Percentiles rank a stretch among this genome's conserved stretches.
Evolutionary conservation across 2,113 vertebrate genomes (phyloP).

Genomic region (Cynopterus brachyotis): DNA sequence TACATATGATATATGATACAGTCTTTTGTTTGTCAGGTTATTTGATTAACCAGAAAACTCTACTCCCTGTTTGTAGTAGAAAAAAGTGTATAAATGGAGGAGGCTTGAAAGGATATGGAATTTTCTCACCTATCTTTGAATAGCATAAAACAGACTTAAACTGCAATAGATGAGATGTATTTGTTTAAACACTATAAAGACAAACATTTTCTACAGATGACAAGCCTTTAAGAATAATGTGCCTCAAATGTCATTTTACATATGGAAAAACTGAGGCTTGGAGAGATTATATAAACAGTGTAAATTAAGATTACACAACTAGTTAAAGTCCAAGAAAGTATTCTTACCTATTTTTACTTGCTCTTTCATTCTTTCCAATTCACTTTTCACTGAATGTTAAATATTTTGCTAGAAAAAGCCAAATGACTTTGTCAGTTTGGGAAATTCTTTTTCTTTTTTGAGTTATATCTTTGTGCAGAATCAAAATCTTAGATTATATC

Average conservation of each 20-base stretch:
- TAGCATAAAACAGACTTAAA: not conserved
- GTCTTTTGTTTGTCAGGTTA: not conserved
- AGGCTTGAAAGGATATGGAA: not conserved
- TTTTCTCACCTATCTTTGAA: not conserved
- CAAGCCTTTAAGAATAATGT: not conserved
- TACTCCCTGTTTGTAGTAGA: not conserved
- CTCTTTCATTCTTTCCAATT: not conserved
- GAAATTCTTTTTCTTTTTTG: not conserved
- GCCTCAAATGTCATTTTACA: not conserved
- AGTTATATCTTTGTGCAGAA: not conserved
- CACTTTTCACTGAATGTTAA: not conserved
- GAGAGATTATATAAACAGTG: not conserved
- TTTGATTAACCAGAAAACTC: not conserved
- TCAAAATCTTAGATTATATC: not conserved
- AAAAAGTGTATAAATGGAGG: not conserved
- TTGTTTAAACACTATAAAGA: not conserved
- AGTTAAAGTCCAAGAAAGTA: not conserved
- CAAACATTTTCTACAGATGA: not conserved
- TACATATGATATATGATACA: not conserved
- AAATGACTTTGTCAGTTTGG: not conserved
- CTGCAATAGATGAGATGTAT: not conserved
- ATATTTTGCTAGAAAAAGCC: not conserved
- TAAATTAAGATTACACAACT: not conserved
- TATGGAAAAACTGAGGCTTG: not conserved
- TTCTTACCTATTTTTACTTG: not conserved